phyloP scores from a whole-genome alignment of 2,888 invertebrate species.

The Lamellibrachia satsuma region DNA sequence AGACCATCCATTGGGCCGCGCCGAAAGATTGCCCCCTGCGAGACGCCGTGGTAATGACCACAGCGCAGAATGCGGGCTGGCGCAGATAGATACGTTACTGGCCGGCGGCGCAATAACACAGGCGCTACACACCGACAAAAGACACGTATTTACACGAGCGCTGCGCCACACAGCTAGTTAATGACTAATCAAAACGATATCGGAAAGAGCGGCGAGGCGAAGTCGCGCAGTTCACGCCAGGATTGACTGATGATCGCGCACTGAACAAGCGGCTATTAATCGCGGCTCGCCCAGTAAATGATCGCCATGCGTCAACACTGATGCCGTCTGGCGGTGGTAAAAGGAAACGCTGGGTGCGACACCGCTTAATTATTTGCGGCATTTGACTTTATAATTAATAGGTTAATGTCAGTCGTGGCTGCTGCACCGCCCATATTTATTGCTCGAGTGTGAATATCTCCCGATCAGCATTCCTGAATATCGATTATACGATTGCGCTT shows the following conservation, averaged over 20 bases:
- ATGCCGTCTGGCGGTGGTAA: neutral
- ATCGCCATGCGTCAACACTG: neutral
- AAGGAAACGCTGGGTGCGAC: neutral
- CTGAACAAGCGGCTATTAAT: neutral
- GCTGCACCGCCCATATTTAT: neutral
- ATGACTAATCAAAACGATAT: constrained; percentile 20
- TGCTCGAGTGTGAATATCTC: neutral
- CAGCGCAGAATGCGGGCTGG: constrained; percentile 17
- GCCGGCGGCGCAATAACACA: constrained; percentile 20
- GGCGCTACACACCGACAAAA: neutral
- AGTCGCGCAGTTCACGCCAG: neutral
- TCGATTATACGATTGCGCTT: neutral
- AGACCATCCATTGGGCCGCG: neutral
- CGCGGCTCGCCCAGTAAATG: neutral
- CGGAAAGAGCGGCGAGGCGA: neutral
- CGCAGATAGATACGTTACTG: constrained; percentile 20
- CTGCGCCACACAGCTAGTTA: neutral
- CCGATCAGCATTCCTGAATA: neutral
- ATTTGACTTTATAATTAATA: neutral
- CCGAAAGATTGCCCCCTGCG: constrained; percentile 20
- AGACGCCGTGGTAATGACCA: neutral
- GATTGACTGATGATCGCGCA: neutral
- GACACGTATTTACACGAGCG: neutral
- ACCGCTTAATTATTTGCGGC: neutral
- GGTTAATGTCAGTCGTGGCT: neutral